Evolutionary conservation across 2,888 invertebrate genomes (phyloP).

Genomic region (Cybosia mesomella): DNA sequence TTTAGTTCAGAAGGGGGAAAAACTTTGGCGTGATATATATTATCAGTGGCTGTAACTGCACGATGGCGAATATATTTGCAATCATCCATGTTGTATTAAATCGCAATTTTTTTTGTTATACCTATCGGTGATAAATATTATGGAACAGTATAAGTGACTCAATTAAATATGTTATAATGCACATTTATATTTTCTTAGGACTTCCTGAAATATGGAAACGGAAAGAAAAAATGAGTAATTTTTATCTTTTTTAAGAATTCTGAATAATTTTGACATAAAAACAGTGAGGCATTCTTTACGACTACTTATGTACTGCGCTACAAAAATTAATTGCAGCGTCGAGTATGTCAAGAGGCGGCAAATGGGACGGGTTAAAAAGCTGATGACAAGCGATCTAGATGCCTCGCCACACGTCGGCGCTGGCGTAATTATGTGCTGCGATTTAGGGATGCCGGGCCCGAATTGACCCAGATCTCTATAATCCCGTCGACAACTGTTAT

Average conservation of each 20-base stretch:
- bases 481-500: slow-evolving; percentile 60
- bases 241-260: neutral
- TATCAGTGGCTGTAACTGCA: neutral
- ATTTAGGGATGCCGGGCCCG: slow-evolving; percentile 67
- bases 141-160: too few species aligned
- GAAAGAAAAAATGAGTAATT: neutral
- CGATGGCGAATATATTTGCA: neutral
- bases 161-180: too few species aligned
- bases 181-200: too few species aligned
- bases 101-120: too few species aligned
- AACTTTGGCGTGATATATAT: neutral
- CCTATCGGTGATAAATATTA: too few species aligned
- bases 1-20: neutral
- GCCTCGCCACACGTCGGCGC: slow-evolving; percentile 59
- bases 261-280: neutral
- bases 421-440: slow-evolving; percentile 71
- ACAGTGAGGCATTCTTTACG: slow-evolving; percentile 7
- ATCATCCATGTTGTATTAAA: neutral
- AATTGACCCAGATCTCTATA: slow-evolving; percentile 73
- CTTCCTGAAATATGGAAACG: neutral
- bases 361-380: slow-evolving; percentile 66
- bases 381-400: slow-evolving; percentile 60
- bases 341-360: slow-evolving; percentile 45
- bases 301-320: slow-evolving; percentile 9
- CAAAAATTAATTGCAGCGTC: slow-evolving; percentile 40